Evolutionary conservation across 1,140 invertebrate species (phyloP).

Genomic region (Drosophila funebris): DNA sequence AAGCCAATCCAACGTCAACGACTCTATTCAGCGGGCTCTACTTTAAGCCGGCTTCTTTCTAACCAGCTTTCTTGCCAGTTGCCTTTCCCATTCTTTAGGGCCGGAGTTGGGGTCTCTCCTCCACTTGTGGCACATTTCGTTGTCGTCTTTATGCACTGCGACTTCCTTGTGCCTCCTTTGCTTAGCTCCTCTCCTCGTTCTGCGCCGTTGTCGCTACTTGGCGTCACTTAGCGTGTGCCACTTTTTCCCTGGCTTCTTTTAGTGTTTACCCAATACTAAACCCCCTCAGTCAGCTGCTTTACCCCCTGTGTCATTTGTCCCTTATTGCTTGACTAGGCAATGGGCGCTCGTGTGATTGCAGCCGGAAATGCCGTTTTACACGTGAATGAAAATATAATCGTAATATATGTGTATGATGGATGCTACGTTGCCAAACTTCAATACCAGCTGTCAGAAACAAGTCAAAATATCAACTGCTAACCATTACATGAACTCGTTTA

Average conservation of each 20-base stretch:
- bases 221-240: conserved; percentile 71
- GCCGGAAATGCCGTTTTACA: conserved; percentile 82
- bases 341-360: conserved; percentile 53
- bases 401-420: conserved; percentile 28
- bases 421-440: conserved; percentile 65
- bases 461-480: conserved; percentile 37
- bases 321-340: conserved; percentile 7
- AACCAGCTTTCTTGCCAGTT: conserved; percentile 37
- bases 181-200: conserved; percentile 11
- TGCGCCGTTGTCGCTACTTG: conserved; percentile 7
- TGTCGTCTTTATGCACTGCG: conserved; percentile 41
- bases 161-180: conserved; percentile 67
- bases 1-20: conserved; percentile 74
- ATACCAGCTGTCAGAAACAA: conserved; percentile 15
- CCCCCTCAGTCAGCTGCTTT: not conserved
- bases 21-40: conserved; percentile 69
- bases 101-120: conserved; percentile 32
- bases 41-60: conserved; percentile 51
- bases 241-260: conserved; percentile 75
- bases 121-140: conserved; percentile 53
- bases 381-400: conserved; percentile 75
- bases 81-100: conserved; percentile 45
- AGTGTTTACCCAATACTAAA: conserved; percentile 46
- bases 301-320: conserved; percentile 1
- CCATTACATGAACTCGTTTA: conserved; percentile 40